Evolutionary conservation across 2,797 vertebrate genomes (phyloP).

Genomic region (Sphenodon punctatus): DNA sequence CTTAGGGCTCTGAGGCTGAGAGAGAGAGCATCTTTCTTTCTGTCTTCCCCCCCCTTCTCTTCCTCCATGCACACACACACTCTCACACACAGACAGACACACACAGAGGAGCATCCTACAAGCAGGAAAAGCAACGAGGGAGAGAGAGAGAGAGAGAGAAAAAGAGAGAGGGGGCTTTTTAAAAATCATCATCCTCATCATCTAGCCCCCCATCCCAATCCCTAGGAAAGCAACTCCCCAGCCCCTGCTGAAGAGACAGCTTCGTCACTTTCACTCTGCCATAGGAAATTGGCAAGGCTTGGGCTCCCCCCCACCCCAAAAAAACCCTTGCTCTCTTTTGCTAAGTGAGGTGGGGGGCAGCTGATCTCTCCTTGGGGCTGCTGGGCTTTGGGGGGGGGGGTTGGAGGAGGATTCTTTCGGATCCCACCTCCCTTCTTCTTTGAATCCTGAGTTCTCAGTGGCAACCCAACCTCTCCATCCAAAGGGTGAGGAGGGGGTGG

Average conservation of each 20-base stretch:
- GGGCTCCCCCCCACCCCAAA: neutral
- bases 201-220: too few relatives aligned
- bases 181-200: neutral
- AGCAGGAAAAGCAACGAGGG: neutral
- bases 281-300: too few relatives aligned
- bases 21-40: slow-evolving; percentile 22
- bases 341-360: neutral
- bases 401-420: neutral
- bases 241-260: neutral
- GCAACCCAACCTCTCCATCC: neutral
- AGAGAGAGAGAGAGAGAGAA: neutral
- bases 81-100: neutral
- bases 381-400: neutral
- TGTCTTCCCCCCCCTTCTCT: neutral
- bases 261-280: neutral
- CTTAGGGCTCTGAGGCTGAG: slow-evolving; percentile 40
- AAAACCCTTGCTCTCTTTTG: neutral
- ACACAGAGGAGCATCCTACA: neutral
- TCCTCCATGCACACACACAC: neutral
- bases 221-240: neutral
- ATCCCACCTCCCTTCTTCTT: neutral
- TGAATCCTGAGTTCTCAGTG: neutral
- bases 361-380: neutral
- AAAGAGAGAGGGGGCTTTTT: neutral
- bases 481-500: too few relatives aligned